phyloP scores from a whole-genome alignment of 2,113 vertebrate species.

The Gavia stellata region DNA sequence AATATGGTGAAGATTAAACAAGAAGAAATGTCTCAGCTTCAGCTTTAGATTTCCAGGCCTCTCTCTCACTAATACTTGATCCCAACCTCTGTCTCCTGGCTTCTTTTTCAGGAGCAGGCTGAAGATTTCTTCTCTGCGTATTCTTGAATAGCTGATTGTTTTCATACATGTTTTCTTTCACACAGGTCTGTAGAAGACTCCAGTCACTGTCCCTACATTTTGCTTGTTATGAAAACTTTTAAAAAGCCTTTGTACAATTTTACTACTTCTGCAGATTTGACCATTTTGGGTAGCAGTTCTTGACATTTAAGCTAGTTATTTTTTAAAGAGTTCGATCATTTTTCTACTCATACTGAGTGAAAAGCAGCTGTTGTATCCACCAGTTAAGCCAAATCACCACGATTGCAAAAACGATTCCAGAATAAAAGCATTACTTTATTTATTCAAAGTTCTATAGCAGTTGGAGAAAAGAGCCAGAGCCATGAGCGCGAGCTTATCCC shows the following conservation, averaged over 20 bases:
- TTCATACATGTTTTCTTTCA: neutral
- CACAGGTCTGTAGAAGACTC: neutral
- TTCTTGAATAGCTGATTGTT: neutral
- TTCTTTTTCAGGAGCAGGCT: neutral
- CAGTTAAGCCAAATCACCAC: neutral
- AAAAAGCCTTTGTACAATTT: neutral
- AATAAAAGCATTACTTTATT: neutral
- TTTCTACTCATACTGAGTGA: neutral
- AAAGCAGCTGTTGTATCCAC: neutral
- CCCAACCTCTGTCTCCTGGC: neutral
- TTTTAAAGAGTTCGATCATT: neutral
- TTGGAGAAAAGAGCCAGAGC: neutral
- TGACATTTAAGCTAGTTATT: neutral
- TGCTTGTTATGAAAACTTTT: neutral
- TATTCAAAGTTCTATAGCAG: neutral
- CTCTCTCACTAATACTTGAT: neutral
- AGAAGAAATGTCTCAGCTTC: neutral
- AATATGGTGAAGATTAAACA: neutral
- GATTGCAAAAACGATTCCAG: neutral
- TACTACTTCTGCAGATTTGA: neutral
- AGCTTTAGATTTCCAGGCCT: neutral
- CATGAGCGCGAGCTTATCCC: rapidly evolving
- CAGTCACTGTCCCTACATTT: neutral
- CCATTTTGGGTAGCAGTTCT: neutral
- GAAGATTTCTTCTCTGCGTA: neutral